Percentiles rank a stretch among this genome's conserved stretches.
Conservation (phyloP, 2,113 vertebrate genomes). For the Bungarus multicinctus region DNA sequence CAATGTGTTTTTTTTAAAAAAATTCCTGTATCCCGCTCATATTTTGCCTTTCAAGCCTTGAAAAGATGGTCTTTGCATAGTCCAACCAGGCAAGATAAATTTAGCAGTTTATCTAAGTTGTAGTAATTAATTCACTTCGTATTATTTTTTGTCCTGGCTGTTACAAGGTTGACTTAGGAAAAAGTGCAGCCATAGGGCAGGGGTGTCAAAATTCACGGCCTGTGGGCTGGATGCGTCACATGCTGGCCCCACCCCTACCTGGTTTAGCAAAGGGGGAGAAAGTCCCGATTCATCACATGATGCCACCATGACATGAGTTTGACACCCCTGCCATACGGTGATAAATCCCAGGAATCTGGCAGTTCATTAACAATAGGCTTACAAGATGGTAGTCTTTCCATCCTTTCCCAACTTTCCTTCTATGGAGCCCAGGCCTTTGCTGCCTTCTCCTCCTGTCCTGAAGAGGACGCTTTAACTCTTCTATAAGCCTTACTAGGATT, state of each 20-base stretch:
- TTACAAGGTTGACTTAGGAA: neutral
- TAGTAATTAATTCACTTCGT: neutral
- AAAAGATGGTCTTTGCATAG: neutral
- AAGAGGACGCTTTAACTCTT: neutral
- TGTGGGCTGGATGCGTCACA: no score
- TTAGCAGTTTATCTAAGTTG: neutral
- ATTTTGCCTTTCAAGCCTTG: neutral
- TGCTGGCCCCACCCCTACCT: no score
- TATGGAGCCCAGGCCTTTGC: neutral
- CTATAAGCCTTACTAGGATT: neutral
- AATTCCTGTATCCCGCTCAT: neutral
- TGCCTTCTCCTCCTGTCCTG: neutral
- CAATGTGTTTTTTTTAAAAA: neutral
- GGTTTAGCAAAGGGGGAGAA: no score
- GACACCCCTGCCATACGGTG: neutral
- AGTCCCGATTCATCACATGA: no score
- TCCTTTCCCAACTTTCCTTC: neutral
- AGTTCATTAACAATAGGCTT: neutral
- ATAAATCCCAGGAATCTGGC: neutral
- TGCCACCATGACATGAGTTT: no score
- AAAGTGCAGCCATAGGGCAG: neutral
- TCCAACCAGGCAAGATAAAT: neutral
- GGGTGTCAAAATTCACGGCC: no score
- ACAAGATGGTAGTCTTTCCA: neutral
- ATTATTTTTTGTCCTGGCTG: neutral